phyloP scores from a whole-genome alignment of 2,797 vertebrate species.

The Myotis daubentonii region DNA sequence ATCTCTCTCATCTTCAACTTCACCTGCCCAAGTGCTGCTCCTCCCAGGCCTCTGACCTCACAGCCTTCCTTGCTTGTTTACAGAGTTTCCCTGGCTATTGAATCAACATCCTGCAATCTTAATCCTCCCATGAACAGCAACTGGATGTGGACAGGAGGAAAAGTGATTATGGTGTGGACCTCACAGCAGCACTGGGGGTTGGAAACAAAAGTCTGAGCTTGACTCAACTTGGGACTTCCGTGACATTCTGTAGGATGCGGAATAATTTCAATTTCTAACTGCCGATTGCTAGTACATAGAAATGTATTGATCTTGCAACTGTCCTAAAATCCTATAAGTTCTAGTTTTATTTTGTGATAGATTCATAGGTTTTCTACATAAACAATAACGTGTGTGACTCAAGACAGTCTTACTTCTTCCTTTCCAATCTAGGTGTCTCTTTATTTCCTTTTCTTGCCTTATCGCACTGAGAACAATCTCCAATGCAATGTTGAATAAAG shows the following conservation, averaged over 20 bases:
- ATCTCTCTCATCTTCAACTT: background rate
- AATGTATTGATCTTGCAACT: background rate
- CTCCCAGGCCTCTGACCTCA: background rate
- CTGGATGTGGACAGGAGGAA: background rate
- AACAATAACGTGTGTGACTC: background rate
- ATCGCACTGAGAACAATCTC: background rate
- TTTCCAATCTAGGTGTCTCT: background rate
- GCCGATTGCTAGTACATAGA: background rate
- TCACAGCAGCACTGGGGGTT: background rate
- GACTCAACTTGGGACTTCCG: background rate
- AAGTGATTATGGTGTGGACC: background rate
- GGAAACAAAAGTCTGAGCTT: background rate
- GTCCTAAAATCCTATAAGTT: background rate
- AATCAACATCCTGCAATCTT: background rate
- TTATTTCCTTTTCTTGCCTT: background rate
- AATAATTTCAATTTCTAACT: background rate
- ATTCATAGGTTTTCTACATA: background rate
- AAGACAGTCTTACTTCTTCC: background rate
- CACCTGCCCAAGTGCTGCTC: background rate
- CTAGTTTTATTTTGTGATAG: background rate
- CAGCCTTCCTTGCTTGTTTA: background rate
- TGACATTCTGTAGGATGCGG: background rate
- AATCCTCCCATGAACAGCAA: background rate
- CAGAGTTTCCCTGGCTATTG: background rate
- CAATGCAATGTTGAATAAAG: background rate